Percentiles rank a stretch among this genome's conserved stretches.
Conservation (phyloP, 1,140 invertebrate species). For the Neelides sp. region DNA sequence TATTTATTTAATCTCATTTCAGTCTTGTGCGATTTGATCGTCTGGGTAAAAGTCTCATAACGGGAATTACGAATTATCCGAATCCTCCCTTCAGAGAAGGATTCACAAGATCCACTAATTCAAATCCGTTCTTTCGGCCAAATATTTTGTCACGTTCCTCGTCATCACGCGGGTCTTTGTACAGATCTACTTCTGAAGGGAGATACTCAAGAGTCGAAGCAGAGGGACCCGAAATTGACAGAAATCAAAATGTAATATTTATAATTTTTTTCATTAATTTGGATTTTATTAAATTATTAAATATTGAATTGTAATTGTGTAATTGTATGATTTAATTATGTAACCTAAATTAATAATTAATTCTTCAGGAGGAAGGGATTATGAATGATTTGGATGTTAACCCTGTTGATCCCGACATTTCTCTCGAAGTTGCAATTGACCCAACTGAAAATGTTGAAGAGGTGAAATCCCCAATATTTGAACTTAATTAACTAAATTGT, state of each 20-base stretch:
- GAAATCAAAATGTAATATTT: too few species aligned
- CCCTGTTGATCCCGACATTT: too few species aligned
- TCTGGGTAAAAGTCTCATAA: constrained; percentile 66
- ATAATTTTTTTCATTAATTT: too few species aligned
- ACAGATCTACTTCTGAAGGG: background rate
- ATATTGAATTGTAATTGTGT: too few species aligned
- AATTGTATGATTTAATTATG: too few species aligned
- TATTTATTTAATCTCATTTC: constrained; percentile 34
- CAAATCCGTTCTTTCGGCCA: constrained; percentile 14
- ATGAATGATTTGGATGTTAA: too few species aligned
- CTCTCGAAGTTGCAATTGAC: too few species aligned
- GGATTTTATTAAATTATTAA: too few species aligned
- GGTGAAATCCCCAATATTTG: too few species aligned
- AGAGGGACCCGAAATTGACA: background rate
- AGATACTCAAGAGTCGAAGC: constrained; percentile 1
- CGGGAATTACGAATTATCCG: constrained; percentile 61
- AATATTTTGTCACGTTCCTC: constrained; percentile 19
- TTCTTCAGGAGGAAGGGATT: too few species aligned
- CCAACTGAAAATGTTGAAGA: constrained; percentile 2
- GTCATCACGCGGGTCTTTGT: background rate
- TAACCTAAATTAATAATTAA: too few species aligned
- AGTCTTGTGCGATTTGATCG: constrained; percentile 77
- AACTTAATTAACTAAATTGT: too few species aligned
- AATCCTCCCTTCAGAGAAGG: constrained; percentile 24
- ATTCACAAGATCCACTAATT: background rate